These are phyloP conservation scores for Tipula unca DNA, from an alignment of 2,888 invertebrate species.

Conservation along the genomic window DNA sequence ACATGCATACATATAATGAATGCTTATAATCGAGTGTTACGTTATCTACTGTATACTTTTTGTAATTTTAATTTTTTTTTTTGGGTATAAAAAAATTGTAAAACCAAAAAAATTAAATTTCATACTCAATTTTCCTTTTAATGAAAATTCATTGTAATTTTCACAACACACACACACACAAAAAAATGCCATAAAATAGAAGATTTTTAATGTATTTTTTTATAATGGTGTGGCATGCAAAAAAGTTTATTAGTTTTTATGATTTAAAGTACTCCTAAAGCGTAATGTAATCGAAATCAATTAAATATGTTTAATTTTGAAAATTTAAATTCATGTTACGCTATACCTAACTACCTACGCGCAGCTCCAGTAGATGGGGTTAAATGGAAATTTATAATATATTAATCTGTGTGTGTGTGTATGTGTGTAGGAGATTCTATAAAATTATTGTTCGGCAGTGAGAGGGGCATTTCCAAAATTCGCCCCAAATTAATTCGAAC, in stretches of 20 bases:
- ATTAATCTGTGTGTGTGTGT: no score
- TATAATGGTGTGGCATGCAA: not conserved
- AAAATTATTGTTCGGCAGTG: no score
- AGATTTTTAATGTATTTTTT: not conserved
- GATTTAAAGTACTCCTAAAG: not conserved
- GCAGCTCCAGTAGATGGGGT: no score
- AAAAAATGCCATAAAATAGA: not conserved
- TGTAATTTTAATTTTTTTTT: not conserved
- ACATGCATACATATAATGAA: not conserved
- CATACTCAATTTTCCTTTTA: conserved; percentile 8
- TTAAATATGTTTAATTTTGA: not conserved
- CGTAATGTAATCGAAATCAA: not conserved
- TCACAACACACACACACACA: not conserved
- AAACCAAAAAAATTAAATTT: not conserved
- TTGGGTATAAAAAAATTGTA: not conserved
- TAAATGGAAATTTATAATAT: no score
- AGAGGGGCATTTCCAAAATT: no score
- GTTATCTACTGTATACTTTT: not conserved
- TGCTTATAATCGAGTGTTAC: not conserved
- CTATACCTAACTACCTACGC: no score
- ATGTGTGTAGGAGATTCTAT: no score
- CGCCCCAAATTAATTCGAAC: no score
- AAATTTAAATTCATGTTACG: not conserved
- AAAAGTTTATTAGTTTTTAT: not conserved
- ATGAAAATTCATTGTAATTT: not conserved